phyloP scores from a whole-genome alignment of 1,140 invertebrate genomes.

The Dendrolimus kikuchii region DNA sequence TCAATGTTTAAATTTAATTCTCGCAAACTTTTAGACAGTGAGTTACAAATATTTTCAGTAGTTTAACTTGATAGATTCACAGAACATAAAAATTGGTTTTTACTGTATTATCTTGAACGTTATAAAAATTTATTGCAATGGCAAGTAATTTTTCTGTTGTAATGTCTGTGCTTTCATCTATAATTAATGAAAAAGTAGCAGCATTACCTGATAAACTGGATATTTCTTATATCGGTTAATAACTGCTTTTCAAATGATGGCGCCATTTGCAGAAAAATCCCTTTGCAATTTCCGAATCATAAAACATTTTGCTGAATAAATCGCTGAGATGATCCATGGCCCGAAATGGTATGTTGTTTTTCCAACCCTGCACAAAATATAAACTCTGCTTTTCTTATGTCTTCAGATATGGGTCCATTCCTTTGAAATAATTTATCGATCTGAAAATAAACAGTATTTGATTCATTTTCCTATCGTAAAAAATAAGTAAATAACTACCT shows the following conservation, averaged over 20 bases:
- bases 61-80: slow-evolving; percentile 4
- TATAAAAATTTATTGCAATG: slow-evolving; percentile 3
- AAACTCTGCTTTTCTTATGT: slow-evolving; percentile 2
- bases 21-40: slow-evolving; percentile 1
- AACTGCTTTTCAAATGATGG: slow-evolving; percentile 4
- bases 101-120: slow-evolving; percentile 2
- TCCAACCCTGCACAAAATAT: slow-evolving; percentile 2
- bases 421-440: slow-evolving; percentile 6
- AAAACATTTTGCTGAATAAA: slow-evolving; percentile 4
- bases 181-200: slow-evolving; percentile 1
- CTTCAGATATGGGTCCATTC: slow-evolving; percentile 3
- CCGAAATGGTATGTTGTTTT: slow-evolving; percentile 4
- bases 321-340: slow-evolving; percentile 4
- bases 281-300: slow-evolving; percentile 6
- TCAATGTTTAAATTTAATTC: slow-evolving; percentile 1
- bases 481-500: slow-evolving; percentile 3
- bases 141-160: slow-evolving; percentile 4
- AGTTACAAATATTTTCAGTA: slow-evolving; percentile 5
- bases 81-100: slow-evolving; percentile 3
- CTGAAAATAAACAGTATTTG: slow-evolving; percentile 4
- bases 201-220: slow-evolving; percentile 4
- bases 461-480: slow-evolving; percentile 4
- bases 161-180: slow-evolving; percentile 1
- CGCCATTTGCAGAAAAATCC: slow-evolving; percentile 2
- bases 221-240: slow-evolving; percentile 4